Evolutionary conservation across 2,113 vertebrate species (phyloP), one percentile per base, ranked within the genome.

Genomic region (Picathartes gymnocephalus): DNA sequence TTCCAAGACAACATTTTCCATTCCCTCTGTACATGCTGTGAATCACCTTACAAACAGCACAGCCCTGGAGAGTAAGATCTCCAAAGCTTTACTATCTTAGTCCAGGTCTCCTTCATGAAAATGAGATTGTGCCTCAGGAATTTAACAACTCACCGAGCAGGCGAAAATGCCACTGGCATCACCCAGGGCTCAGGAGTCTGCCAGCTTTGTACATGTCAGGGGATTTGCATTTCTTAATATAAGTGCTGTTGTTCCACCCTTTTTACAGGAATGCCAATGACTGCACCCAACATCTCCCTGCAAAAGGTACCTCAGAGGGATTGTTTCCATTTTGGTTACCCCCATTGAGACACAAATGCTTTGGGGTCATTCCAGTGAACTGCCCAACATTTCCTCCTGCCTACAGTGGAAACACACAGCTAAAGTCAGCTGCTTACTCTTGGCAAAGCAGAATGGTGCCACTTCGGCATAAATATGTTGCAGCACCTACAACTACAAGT

Each of bases 301-400:
- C 9, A 51, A 18, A 58, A 48, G 23, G 42, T 27, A 91, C 30
- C 84, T 74, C 33, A 28, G 53, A 74, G 22, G 21, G 27, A 40
- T 15, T 64, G n/a, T 8, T 68, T 30, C 62, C 18, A 11, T 9
- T 6, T 4, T 28, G 21, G 65, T 56, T 45, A 31, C 42, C 31
- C n/a, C 7, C 3, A 2, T 40, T 14, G 39, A 69, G 45, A 69
- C 30, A 42, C 27, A 53, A 74, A 81, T 53, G 68, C 39, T 57
- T 3, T 61, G 30, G 56, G 17, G 0, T 1, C 2, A 16, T 65
- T 81, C 81, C 16, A 89, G 53, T 0, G 0, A 93, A 39, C 31
- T 35, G 42, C 40, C 21, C 10, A 0, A 22, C 15, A 54, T 81
- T 70, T 87, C 42, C n/a, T 84, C 58, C 74, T 80, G 7, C 45